Evolutionary conservation across 2,797 vertebrate species (phyloP).

Genomic region (Calcarius lapponicus): DNA sequence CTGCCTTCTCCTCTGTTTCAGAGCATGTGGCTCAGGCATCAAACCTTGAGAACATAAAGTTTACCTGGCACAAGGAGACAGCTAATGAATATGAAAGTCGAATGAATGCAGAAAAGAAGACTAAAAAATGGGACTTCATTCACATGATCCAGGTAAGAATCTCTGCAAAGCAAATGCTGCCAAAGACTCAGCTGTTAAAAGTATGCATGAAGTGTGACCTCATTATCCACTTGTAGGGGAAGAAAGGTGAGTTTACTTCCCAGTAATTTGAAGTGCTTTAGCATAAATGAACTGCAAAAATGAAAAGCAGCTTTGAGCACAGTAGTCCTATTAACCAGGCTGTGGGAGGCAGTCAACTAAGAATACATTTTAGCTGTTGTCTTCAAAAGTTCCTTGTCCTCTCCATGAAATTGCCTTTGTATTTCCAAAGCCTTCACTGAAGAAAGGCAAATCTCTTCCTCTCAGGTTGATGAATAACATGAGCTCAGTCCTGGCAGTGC

Average conservation of each 20-base stretch:
- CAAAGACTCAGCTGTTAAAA: conserved; percentile 4
- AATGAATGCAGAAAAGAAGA: conserved; percentile 76
- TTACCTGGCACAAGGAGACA: conserved; percentile 89
- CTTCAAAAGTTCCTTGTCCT: conserved; percentile 19
- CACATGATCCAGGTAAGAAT: conserved; percentile 93
- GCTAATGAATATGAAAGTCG: conserved; percentile 86
- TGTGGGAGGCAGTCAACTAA: conserved; percentile 35
- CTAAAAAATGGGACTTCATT: conserved; percentile 90
- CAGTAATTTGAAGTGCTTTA: conserved; percentile 40
- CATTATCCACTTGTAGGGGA: conserved; percentile 15
- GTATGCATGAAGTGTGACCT: conserved; percentile 18
- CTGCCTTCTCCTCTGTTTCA: conserved; percentile 49
- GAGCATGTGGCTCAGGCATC: conserved; percentile 80
- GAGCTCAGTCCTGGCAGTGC: neutral
- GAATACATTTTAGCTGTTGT: neutral
- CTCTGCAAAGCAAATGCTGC: conserved; percentile 13
- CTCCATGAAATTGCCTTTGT: conserved; percentile 18
- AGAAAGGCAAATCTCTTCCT: neutral
- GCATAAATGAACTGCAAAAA: conserved; percentile 36
- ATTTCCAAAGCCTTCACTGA: neutral
- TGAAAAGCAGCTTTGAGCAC: conserved; percentile 40
- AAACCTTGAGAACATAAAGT: conserved; percentile 83
- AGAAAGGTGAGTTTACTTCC: conserved; percentile 43
- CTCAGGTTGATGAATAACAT: neutral
- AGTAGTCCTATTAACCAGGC: conserved; percentile 36